phyloP scores from a whole-genome alignment of 2,113 vertebrate genomes.

The Cryptotis parvus region DNA sequence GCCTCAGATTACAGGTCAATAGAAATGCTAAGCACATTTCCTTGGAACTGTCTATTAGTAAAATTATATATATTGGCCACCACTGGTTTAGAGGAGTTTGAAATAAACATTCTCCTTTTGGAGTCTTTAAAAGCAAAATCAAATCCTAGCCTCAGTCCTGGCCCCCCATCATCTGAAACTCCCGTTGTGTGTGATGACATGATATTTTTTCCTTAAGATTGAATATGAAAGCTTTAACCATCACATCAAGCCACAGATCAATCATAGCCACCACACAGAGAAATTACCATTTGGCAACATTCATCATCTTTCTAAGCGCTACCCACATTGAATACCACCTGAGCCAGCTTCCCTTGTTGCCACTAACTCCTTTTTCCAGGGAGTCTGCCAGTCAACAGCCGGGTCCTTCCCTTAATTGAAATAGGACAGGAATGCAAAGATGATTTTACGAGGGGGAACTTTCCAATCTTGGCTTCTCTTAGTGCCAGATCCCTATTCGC shows the following conservation, averaged over 20 bases:
- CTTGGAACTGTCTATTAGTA: neutral
- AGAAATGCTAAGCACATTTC: neutral
- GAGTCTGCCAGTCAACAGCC: conserved; percentile 22
- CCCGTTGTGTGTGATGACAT: conserved; percentile 42
- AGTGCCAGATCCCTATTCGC: neutral
- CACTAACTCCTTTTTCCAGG: neutral
- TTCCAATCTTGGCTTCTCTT: neutral
- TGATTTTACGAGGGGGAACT: neutral
- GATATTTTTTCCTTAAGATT: conserved; percentile 63
- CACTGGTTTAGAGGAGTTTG: neutral
- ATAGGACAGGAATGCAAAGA: neutral
- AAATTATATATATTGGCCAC: neutral
- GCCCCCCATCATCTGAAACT: conserved; percentile 11
- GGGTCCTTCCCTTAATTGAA: conserved; percentile 8
- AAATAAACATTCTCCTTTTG: conserved; percentile 4
- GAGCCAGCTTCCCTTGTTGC: neutral
- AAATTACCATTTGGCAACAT: conserved; percentile 65
- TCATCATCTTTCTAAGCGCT: conserved; percentile 55
- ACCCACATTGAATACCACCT: conserved; percentile 15
- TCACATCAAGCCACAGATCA: conserved; percentile 61
- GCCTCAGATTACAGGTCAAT: neutral
- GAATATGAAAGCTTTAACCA: conserved; percentile 65
- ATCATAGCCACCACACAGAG: conserved; percentile 67
- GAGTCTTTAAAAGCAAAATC: conserved; percentile 24
- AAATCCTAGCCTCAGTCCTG: neutral